Base-by-base conservation (phyloP, 1,140 invertebrate species). In the Cepaea nemoralis region DNA sequence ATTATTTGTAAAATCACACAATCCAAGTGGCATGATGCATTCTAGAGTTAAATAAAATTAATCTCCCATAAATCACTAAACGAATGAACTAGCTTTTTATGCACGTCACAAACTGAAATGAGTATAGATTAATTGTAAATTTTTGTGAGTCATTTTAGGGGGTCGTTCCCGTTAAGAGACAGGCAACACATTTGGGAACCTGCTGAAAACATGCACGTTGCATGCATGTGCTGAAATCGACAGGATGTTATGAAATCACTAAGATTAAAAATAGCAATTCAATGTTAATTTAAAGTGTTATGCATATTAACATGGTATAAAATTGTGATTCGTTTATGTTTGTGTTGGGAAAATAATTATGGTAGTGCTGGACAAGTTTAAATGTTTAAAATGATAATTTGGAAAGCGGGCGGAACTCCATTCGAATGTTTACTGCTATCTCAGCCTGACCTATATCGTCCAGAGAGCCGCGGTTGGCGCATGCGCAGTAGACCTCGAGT, bases 401-500 rank as follows among this genome's bases (percentile, higher is more conserved):
- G 24, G 8, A 35, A 67, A 67, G n/a, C 10, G 24, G 33, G 5
- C n/a, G 27, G 12, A 39, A 40, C 22, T 63, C 59, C 59, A 19
- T 63, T 31, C 59, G 59, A 63, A 63, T 80, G 78, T 80, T 80
- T 80, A 80, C 78, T 63, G 78, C 42, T 73, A 50, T 50, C 66
- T 73, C 66, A 50, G 69, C 69, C 59, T 59, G 78, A 80, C 78
- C 78, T 27, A 80, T 50, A 71, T 80, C 77, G n/a, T 45, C 22
- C 73, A 27, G 19, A 5, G 74, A 31, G 77, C 77, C 42, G 42
- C 42, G 39, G 71, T 45, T 1, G 2, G 78, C 78, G 78, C 78
- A 80, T 80, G 78, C 78, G 78, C 69, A 80, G 24, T 37, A 19
- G 33, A 69, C 37, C 77, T 79, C 66, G 31, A 55, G n/a, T 33